phyloP scores from a whole-genome alignment of 2,888 invertebrate genomes.

The Troides aeacus region DNA sequence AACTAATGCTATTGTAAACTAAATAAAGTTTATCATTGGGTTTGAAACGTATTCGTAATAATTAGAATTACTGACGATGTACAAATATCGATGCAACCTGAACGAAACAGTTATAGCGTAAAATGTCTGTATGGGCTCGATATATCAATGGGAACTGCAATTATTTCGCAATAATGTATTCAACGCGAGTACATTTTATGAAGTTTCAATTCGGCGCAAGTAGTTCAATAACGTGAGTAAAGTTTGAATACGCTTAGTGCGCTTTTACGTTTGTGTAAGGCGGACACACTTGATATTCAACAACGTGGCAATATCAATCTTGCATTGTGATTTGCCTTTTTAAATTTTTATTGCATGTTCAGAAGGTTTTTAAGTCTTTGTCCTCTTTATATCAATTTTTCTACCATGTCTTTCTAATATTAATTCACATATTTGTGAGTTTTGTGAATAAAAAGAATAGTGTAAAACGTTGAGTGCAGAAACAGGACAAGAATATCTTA shows the following conservation, averaged over 20 bases:
- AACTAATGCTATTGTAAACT: too few species aligned
- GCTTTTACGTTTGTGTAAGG: conserved; percentile 32
- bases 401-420: too few species aligned
- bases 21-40: conserved; percentile 5
- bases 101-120: conserved; percentile 41
- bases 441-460: too few species aligned
- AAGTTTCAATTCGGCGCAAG: conserved; percentile 57
- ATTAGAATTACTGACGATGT: conserved; percentile 10
- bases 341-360: too few species aligned
- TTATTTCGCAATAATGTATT: conserved; percentile 48
- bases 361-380: too few species aligned
- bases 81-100: conserved; percentile 35
- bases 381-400: too few species aligned
- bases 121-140: conserved; percentile 44
- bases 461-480: too few species aligned
- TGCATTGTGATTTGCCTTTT: neutral
- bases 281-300: conserved; percentile 23
- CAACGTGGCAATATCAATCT: neutral
- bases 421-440: too few species aligned
- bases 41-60: conserved; percentile 20
- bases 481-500: too few species aligned
- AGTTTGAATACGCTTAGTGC: conserved; percentile 40
- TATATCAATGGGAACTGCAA: conserved; percentile 44
- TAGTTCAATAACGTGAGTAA: conserved; percentile 38
- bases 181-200: conserved; percentile 54